Base-by-base conservation (phyloP, 2,888 invertebrate species). In the Gandaritis pyraliata region DNA sequence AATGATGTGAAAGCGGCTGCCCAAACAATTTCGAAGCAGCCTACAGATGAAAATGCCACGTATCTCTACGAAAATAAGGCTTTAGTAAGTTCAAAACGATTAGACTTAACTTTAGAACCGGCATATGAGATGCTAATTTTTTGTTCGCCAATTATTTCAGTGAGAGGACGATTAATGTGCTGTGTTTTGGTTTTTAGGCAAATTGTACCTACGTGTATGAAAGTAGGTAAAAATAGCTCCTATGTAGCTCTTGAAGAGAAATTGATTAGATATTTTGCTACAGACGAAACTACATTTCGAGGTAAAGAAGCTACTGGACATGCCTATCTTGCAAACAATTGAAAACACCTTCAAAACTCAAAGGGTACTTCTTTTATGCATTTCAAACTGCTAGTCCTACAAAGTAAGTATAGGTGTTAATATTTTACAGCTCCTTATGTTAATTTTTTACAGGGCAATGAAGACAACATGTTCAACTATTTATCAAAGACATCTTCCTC, bases 241-340 rank as follows among this genome's bases (percentile, higher is more conserved):
- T 33, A 23, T 6, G 3, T 23, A 23, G 6, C 23, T 2, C 6
- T 6, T 23, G 23, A 23, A 23, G 6, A 23, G 5, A 23, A 23
- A 23, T 6, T 5, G 6, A 23, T 6, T 23, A 5, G 2, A 23
- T 23, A 33, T 33, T 6, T 43, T 43, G 71, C 74, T 63, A 48
- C 43, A 64, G 58, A 63, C 52, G 18, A 70, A 68, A 47, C 53
- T 74, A 16, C 66, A 69, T 52, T 30, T 23, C 13, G 74, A 75
- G 66, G 72, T 75, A 23, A 67, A 64, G n/a, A 71, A 73, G 36
- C 62, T 74, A n/a, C 58, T 73, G 29, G 66, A 72, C n/a, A 66
- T 71, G 65, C 68, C 74, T 54, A 58, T 45, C n/a, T 33, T 65
- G 15, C 43, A 52, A 36, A 50, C 29, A 5, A 2, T 39, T 12